phyloP scores from a whole-genome alignment of 2,113 vertebrate species.

The Merops nubicus region DNA sequence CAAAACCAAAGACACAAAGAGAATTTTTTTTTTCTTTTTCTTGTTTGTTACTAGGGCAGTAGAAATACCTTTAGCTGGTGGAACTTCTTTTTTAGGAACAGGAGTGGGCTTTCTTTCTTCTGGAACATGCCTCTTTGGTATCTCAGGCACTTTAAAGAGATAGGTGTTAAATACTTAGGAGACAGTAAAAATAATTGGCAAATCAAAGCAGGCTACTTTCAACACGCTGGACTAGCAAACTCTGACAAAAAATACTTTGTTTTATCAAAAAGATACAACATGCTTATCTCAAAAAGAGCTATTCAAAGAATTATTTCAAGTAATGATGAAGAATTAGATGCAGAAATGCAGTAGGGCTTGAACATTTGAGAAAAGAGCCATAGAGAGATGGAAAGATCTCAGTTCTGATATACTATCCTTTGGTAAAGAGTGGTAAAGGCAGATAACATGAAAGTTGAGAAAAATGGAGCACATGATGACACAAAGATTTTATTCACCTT shows the following conservation, averaged over 20 bases:
- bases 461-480: neutral
- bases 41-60: neutral
- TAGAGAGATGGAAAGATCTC: neutral
- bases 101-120: constrained; percentile 75
- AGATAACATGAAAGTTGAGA: neutral
- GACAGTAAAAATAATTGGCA: neutral
- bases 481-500: constrained; percentile 57
- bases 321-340: neutral
- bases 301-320: neutral
- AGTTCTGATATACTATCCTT: neutral
- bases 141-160: constrained; percentile 77
- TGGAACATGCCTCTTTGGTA: constrained; percentile 71
- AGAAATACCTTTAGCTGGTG: constrained; percentile 76
- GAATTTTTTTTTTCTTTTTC: too few relatives aligned
- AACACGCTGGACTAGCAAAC: neutral
- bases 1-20: neutral
- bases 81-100: constrained; percentile 70
- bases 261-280: neutral
- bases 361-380: neutral
- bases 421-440: neutral
- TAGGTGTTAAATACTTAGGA: neutral
- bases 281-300: neutral
- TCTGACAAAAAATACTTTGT: neutral
- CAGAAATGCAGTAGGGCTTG: neutral
- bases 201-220: neutral